Conservation (phyloP, 2,797 vertebrate species). For the Pipistrellus pipistrellus region DNA sequence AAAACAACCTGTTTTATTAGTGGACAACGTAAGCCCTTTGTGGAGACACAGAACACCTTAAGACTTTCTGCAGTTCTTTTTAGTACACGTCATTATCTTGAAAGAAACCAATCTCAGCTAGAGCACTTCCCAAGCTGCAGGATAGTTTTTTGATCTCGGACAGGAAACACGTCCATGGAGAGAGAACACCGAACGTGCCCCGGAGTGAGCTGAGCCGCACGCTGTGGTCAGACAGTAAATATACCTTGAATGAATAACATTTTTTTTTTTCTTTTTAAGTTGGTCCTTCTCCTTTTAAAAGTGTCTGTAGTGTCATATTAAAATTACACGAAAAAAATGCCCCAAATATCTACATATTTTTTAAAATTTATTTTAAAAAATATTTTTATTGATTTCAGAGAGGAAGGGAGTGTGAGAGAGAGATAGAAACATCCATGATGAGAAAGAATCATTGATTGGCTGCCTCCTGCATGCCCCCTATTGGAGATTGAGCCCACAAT, state of each 20-base stretch:
- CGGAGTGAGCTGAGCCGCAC: background rate
- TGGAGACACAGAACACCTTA: background rate
- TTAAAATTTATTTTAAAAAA: background rate
- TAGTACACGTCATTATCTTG: background rate
- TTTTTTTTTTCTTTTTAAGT: background rate
- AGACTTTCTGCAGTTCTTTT: conserved; percentile 6
- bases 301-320: background rate
- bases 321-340: background rate
- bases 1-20: background rate
- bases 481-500: too few species aligned
- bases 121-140: background rate
- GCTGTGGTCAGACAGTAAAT: background rate
- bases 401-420: too few species aligned
- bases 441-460: too few species aligned
- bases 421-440: too few species aligned
- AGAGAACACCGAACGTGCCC: background rate
- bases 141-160: background rate
- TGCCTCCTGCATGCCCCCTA: too few species aligned
- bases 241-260: background rate
- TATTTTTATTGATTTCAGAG: too few species aligned
- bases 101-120: background rate
- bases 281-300: background rate
- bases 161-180: background rate
- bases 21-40: background rate
- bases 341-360: background rate